Evolutionary conservation across 2,113 vertebrate species (phyloP), one percentile per base, ranked within the genome.

Genomic region (Pontoporia blainvillei): DNA sequence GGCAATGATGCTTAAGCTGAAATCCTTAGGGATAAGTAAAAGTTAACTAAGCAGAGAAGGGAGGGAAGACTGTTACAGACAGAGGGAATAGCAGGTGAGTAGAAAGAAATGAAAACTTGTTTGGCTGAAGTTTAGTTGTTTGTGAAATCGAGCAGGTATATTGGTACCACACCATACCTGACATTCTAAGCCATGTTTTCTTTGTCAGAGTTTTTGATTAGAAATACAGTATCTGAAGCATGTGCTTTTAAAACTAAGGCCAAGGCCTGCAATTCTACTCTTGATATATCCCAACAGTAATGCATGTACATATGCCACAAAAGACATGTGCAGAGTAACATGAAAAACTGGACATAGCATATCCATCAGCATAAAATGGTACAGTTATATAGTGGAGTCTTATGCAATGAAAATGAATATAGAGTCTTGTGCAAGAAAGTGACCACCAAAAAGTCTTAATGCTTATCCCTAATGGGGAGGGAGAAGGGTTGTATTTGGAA

Each of bases 21-120:
- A 78, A 84, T 91, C 20, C 46, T 82, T 79, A 78, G 27, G 66
- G 39, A 64, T 75, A 95, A 93, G 61, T 89, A 61, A 75, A 95
- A 96, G 95, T 39, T 57, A 86, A 90, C 81, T 81, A 79, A 61
- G 39, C 59, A 93, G 78, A n/a, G 71, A 54, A 25, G 64, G 64
- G 36, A 89, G 73, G 46, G 31, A 92, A 72, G 27, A 72, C 64
- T 79, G 5, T 54, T 85, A 34, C 3, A 84, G 54, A 41, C 29
- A 85, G 64, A 90, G 21, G 10, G 31, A 52, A 67, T 69, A 76
- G 4, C 39, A 73, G 49, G 20, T 72, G 20, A 90, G 31, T 81
- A 90, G 57, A 94, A 57, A 34, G 25, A 81, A 86, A 81, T 29
- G 27, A 72, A 91, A 84, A 64, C 7, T 36, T 59, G 0, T 76